Conservation (phyloP, 1,140 invertebrate genomes). For the Kradibia gibbosae region DNA sequence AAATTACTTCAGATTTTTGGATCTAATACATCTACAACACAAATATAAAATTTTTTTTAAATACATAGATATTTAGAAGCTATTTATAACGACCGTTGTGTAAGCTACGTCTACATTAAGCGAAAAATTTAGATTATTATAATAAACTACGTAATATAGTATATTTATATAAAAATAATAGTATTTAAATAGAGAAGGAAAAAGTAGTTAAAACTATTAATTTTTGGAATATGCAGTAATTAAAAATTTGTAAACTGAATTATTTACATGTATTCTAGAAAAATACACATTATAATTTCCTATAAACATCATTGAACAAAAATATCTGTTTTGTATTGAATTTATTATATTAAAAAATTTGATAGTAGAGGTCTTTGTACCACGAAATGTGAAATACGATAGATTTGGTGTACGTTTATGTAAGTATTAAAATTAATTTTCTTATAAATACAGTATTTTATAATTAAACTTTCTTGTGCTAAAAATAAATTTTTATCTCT, state of each 20-base stretch:
- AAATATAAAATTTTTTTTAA: no score
- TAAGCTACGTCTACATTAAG: no score
- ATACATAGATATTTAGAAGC: no score
- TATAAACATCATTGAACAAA: conserved; percentile 26
- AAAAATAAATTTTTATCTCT: conserved; percentile 18
- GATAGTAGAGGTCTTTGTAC: conserved; percentile 4
- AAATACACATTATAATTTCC: conserved; percentile 42
- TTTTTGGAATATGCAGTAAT: conserved; percentile 41
- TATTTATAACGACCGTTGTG: no score
- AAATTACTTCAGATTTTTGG: no score
- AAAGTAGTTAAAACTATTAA: conserved; percentile 33
- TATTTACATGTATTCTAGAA: conserved; percentile 44
- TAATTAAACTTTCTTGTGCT: conserved; percentile 2
- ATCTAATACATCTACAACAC: no score
- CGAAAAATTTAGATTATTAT: no score
- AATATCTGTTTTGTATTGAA: conserved; percentile 32
- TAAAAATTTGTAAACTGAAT: conserved; percentile 25
- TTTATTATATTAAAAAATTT: conserved; percentile 37
- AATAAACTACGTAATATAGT: no score
- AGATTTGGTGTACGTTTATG: conserved; percentile 11
- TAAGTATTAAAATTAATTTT: conserved; percentile 27
- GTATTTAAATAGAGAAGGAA: background rate
- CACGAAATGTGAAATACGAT: conserved; percentile 30
- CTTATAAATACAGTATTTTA: conserved; percentile 3
- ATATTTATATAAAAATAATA: no score